Conservation (phyloP, 2,797 vertebrate species). For the Bufotes viridis region DNA sequence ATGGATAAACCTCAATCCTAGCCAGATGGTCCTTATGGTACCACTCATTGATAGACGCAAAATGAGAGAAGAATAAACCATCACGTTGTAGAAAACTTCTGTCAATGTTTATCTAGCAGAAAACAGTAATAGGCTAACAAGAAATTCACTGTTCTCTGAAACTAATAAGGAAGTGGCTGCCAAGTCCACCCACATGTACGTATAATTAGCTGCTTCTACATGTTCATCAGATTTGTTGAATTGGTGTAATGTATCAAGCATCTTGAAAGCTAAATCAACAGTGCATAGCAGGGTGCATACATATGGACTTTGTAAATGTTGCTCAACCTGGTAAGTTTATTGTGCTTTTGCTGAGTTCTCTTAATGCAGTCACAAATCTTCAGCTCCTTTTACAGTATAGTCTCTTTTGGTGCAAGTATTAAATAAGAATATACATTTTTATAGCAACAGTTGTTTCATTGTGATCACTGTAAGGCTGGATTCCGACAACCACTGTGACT, state of each 20-base stretch:
- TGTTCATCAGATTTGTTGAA: slow-evolving; percentile 16
- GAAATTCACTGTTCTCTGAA: slow-evolving; percentile 4
- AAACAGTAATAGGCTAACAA: not conserved
- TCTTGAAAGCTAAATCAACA: not conserved
- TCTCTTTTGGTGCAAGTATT: not conserved
- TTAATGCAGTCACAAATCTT: not conserved
- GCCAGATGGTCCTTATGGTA: not conserved
- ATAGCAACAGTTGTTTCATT: too few relatives aligned
- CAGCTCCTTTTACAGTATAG: not conserved
- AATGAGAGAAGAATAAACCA: not conserved
- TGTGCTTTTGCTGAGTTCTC: not conserved
- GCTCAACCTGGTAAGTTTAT: not conserved
- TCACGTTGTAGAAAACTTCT: not conserved
- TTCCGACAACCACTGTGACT: too few relatives aligned
- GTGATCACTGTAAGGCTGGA: too few relatives aligned
- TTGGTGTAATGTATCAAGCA: not conserved
- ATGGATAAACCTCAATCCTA: not conserved
- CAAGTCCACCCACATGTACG: not conserved
- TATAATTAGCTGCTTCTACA: slow-evolving; percentile 2
- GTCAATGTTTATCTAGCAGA: not conserved
- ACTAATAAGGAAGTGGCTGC: slow-evolving; percentile 11
- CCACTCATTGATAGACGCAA: not conserved
- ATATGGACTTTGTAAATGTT: not conserved
- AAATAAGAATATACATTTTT: not conserved
- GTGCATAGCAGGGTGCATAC: not conserved